These are phyloP conservation scores for Myioborus miniatus DNA, from an alignment of 2,797 vertebrate species.

Conservation along the genomic window DNA sequence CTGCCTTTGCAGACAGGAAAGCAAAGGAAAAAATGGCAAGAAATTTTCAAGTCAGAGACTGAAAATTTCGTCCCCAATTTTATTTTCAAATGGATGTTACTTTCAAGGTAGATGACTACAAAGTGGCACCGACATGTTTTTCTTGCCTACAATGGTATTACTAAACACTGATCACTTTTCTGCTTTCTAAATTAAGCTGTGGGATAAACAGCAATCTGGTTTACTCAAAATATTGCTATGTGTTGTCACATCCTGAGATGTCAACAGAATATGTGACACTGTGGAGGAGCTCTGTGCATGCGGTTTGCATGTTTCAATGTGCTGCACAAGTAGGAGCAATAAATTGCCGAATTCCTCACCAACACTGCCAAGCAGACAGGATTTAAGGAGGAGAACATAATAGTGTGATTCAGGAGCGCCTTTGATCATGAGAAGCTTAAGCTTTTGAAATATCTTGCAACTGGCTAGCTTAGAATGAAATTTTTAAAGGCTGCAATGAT, in stretches of 20 bases:
- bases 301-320: neutral
- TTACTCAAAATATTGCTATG: neutral
- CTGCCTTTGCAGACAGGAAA: neutral
- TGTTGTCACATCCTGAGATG: neutral
- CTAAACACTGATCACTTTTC: neutral
- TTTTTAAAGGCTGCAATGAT: slow-evolving; percentile 46
- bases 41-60: neutral
- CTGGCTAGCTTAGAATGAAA: slow-evolving; percentile 50
- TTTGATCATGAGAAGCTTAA: slow-evolving; percentile 51
- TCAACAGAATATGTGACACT: neutral
- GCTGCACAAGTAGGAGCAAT: neutral
- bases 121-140: neutral
- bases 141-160: neutral
- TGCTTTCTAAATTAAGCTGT: neutral
- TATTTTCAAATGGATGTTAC: neutral
- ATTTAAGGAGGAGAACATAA: slow-evolving; percentile 69
- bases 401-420: slow-evolving; percentile 27
- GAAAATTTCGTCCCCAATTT: neutral
- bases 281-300: neutral
- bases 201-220: neutral
- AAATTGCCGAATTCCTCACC: slow-evolving; percentile 26
- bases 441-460: slow-evolving; percentile 56
- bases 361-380: slow-evolving; percentile 34
- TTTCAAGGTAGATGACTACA: neutral
- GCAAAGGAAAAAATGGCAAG: neutral